A percentile compares a stretch with the other conserved stretches of the same genome.
phyloP scores from a whole-genome alignment of 2,888 invertebrate genomes.

The Ferdinandea cuprea region DNA sequence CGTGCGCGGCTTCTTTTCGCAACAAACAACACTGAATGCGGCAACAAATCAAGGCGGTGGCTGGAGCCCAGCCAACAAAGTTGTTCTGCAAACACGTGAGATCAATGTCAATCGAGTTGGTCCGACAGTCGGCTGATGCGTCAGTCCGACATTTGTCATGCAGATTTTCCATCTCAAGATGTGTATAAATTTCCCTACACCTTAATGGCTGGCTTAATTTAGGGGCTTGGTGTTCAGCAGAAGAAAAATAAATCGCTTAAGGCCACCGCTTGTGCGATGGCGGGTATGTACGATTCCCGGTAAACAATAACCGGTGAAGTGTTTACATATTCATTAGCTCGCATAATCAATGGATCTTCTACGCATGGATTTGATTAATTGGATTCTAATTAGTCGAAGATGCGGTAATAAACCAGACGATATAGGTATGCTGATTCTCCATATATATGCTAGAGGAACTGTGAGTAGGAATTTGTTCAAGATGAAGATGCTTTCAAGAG shows the following conservation, averaged over 20 bases:
- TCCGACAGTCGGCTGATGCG: neutral
- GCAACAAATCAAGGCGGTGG: conserved; percentile 25
- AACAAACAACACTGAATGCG: conserved; percentile 6
- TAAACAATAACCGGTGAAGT: conserved; percentile 11
- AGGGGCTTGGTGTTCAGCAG: neutral
- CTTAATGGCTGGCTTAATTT: conserved; percentile 13
- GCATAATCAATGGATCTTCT: conserved; percentile 8
- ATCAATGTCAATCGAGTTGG: conserved; percentile 28
- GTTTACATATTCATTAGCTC: conserved; percentile 30
- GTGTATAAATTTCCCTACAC: conserved; percentile 19
- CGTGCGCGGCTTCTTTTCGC: conserved; percentile 46
- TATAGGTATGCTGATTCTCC: no score
- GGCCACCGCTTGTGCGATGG: neutral
- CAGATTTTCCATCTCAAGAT: conserved; percentile 46
- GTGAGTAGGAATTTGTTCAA: no score
- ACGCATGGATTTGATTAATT: conserved; percentile 18
- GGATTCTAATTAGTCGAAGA: conserved; percentile 20
- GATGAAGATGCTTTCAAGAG: no score
- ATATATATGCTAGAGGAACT: no score
- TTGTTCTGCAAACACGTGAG: conserved; percentile 29
- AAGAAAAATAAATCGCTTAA: conserved; percentile 14
- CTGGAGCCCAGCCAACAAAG: conserved; percentile 40
- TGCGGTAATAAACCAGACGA: neutral
- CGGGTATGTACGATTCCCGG: neutral
- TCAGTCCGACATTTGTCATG: conserved; percentile 35